Base-by-base conservation (phyloP, 2,888 invertebrate genomes). In the Melitaea athalia region DNA sequence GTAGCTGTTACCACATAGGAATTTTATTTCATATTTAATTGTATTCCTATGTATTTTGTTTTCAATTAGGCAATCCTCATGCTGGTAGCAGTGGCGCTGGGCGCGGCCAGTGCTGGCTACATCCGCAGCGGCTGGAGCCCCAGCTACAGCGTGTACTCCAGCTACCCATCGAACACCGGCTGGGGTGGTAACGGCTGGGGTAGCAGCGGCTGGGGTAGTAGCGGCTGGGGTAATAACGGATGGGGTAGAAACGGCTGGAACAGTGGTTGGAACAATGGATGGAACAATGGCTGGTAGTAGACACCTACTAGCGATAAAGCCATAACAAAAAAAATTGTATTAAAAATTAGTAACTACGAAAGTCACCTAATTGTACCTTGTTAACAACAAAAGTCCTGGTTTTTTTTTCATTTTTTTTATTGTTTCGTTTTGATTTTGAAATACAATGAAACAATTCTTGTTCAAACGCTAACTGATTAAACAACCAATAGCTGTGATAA, bases 51-150 rank as follows among this genome's bases (percentile, higher is more conserved):
- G 3, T 47, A 57, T 53, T 42, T 50, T 62, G 50, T 42, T 76
- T 42, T 77, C 31, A 69, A 80, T 15, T 75, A 88, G 75, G 67
- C 73, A n/a, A 76, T 79, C 38, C 15, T 84, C 59, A 47, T 85
- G 71, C 76, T 83, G 53, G 47, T 79, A 60, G 73, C 71, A n/a
- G 72, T 76, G 31, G 67, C 74, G 42, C 64, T 78, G 53, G 63
- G 76, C 63, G 65, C 76, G 43, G 80, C 79, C n/a, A 78, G 83
- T 0, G 88, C 87, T 0, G 86, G 87, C 60, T 77, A 79, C 77
- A 68, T 80, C 71, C 68, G 74, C 61, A 52, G 59, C 24, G 74
- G 76, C 64, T 78, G 75, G 75, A 68, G 67, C 14, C 70, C 75
- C 78, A 24, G 33, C 81, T 24, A 24, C 24, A 24, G 24, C 12